Base-by-base conservation (phyloP, 2,888 invertebrate species). In the Eucera pruinosa region DNA sequence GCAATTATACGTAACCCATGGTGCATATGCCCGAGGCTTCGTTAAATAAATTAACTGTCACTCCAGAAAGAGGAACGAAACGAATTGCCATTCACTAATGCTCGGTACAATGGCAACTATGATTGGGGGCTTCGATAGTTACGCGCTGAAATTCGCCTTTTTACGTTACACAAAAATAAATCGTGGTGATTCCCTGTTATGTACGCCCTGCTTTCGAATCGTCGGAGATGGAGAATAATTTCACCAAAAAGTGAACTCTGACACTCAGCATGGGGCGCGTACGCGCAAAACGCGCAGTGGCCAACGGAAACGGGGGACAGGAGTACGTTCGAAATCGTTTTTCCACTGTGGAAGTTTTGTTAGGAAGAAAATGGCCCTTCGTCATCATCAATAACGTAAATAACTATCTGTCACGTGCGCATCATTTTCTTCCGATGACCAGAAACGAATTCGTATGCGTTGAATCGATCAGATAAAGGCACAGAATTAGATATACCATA, bases 341-440 rank as follows among this genome's bases (percentile, higher is more conserved):
- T 64, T 60, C 9, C 54, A 62, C 13, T 2, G 11, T 18, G 13
- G 41, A 45, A 62, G 62, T 80, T 73, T 75, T 62, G 71, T 68
- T 67, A 55, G 74, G 33, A 18, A 50, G 30, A 48, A 25, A n/a
- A 54, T 72, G 67, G 66, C 69, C 74, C 64, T 67, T 73, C 69
- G 33, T 52, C 50, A 68, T 81, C 78, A 80, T 83, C 81, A 86
- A 85, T 81, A 84, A 85, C 73, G 69, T 65, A 48, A n/a, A n/a
- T n/a, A 62, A 61, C 73, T 85, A 75, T 82, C 72, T 83, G 78
- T 80, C 77, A 70, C 72, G 48, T 64, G 67, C 78, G 77, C 72
- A 75, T 72, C 72, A 72, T n/a, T 74, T 75, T 67, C 45, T 20
- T 39, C 67, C 30, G 52, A 74, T 25, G 68, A 62, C 47, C 50